These are phyloP conservation scores for Nyctibius grandis DNA, from an alignment of 2,797 vertebrate genomes.

Conservation along the genomic window DNA sequence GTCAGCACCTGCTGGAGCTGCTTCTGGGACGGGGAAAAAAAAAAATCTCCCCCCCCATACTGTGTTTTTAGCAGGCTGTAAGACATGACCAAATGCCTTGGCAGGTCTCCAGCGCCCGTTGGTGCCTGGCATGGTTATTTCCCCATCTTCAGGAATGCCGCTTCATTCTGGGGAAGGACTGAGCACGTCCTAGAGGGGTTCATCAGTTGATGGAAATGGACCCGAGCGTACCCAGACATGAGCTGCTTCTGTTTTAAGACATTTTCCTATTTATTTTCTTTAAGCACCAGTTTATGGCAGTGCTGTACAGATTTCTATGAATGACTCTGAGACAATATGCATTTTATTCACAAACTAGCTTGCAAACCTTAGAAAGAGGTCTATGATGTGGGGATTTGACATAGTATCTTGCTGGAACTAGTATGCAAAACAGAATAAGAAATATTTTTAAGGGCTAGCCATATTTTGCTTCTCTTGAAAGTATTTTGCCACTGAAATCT, in stretches of 20 bases:
- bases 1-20: neutral
- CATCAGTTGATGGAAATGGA: neutral
- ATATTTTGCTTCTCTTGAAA: neutral
- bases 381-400: neutral
- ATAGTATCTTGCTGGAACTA: neutral
- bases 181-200: neutral
- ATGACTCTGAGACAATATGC: neutral
- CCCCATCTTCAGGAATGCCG: neutral
- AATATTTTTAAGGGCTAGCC: neutral
- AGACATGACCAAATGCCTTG: neutral
- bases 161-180: accelerated
- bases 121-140: neutral
- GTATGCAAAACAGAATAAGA: neutral
- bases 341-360: neutral
- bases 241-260: neutral
- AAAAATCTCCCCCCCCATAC: neutral
- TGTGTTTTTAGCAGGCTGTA: neutral
- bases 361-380: neutral
- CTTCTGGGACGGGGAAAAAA: neutral
- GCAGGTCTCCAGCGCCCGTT: neutral
- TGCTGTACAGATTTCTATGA: neutral
- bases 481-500: neutral
- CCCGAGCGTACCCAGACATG: accelerated
- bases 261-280: neutral
- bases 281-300: neutral